phyloP scores from a whole-genome alignment of 2,888 invertebrate genomes.

The Trachelus tabidus region DNA sequence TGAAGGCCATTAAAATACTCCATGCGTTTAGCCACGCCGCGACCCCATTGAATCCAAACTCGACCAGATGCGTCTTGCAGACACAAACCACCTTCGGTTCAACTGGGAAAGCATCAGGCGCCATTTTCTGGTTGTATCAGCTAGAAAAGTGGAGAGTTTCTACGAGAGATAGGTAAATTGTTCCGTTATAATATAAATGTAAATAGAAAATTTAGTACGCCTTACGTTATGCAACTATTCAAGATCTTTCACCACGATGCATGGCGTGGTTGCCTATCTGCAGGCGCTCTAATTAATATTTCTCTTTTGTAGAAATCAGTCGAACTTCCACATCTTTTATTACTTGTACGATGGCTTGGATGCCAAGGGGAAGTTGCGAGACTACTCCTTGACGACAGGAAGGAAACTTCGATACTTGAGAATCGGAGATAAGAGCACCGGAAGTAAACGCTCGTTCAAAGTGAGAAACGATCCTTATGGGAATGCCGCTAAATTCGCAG shows the following conservation, averaged over 20 bases:
- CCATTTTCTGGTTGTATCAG: slow-evolving; percentile 86
- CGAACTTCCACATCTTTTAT: slow-evolving; percentile 91
- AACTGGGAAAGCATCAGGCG: slow-evolving; percentile 91
- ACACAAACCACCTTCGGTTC: slow-evolving; percentile 85
- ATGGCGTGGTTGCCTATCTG: background rate
- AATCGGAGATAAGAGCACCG: slow-evolving; percentile 69
- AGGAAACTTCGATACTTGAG: slow-evolving; percentile 82
- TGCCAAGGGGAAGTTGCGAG: slow-evolving; percentile 73
- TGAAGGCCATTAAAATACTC: slow-evolving; percentile 77
- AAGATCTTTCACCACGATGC: background rate
- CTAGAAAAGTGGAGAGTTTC: slow-evolving; percentile 91
- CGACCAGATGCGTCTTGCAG: slow-evolving; percentile 85
- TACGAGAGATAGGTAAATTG: slow-evolving; percentile 76
- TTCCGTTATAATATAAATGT: background rate
- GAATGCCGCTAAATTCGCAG: slow-evolving; percentile 74
- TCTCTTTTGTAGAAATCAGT: slow-evolving; percentile 76
- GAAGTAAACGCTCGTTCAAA: slow-evolving; percentile 70
- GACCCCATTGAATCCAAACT: slow-evolving; percentile 86
- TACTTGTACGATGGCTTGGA: slow-evolving; percentile 89
- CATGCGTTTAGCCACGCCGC: slow-evolving; percentile 86
- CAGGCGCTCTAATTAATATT: background rate
- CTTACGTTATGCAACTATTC: background rate
- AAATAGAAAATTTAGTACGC: background rate
- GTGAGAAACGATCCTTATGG: slow-evolving; percentile 74
- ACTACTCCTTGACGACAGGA: slow-evolving; percentile 76